These are phyloP conservation scores for Conus canariensis DNA, from an alignment of 2,888 invertebrate genomes.

Conservation along the genomic window DNA sequence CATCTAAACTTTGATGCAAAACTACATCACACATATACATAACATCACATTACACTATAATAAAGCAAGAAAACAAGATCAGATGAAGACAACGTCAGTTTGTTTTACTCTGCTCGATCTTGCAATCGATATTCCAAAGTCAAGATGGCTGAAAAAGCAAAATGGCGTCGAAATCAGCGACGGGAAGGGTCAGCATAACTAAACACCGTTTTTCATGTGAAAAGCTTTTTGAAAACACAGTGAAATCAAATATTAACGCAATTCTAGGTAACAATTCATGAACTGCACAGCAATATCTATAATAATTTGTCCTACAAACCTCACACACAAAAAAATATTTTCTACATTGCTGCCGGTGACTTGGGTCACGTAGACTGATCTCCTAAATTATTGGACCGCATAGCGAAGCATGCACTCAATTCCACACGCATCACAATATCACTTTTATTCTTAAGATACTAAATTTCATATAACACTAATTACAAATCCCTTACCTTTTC, in stretches of 20 bases:
- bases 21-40: too few species aligned
- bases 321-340: neutral
- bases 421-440: neutral
- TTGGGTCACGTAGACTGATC: conserved; percentile 17
- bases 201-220: neutral
- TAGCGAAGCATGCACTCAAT: neutral
- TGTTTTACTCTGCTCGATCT: too few species aligned
- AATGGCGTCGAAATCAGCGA: conserved; percentile 32
- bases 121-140: conserved; percentile 3
- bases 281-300: neutral
- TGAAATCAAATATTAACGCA: neutral
- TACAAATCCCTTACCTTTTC: neutral
- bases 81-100: too few species aligned
- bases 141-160: conserved; percentile 32
- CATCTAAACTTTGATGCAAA: too few species aligned
- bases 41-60: too few species aligned
- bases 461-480: neutral
- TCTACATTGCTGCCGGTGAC: neutral
- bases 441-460: too few species aligned
- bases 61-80: too few species aligned
- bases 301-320: neutral
- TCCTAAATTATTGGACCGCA: neutral
- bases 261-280: neutral
- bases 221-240: neutral
- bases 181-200: neutral